Evolutionary conservation across 2,113 vertebrate genomes (phyloP).

Genomic region (Scatophagus argus): DNA sequence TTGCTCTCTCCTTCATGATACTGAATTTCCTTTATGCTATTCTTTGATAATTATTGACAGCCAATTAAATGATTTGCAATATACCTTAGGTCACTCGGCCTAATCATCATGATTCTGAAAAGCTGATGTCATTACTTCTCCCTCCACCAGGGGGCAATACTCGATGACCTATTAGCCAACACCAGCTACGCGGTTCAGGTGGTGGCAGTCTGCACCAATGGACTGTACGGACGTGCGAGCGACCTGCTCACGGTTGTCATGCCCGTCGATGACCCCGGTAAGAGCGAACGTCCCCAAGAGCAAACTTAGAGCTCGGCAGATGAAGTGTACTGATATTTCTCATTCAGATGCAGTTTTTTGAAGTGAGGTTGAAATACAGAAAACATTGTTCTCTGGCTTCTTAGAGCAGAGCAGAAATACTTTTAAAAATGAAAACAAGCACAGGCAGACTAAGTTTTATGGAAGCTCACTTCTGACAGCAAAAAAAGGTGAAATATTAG

Average conservation of each 20-base stretch:
- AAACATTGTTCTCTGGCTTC: not conserved
- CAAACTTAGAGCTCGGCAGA: slow-evolving; percentile 5
- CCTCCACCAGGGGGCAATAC: slow-evolving; percentile 92
- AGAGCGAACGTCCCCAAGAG: slow-evolving; percentile 74
- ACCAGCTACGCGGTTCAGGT: slow-evolving; percentile 94
- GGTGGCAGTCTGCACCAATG: slow-evolving; percentile 93
- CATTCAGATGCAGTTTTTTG: not conserved
- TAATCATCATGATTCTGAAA: not conserved
- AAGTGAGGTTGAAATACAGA: not conserved
- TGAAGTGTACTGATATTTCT: not conserved
- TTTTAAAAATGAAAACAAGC: not conserved
- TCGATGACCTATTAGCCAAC: slow-evolving; percentile 91
- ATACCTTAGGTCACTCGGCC: no score
- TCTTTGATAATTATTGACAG: not conserved
- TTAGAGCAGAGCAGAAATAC: not conserved
- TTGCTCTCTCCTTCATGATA: no score
- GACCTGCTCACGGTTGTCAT: slow-evolving; percentile 89
- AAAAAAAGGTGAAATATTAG: not conserved
- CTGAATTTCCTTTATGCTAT: no score
- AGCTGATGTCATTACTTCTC: not conserved
- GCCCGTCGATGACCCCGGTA: slow-evolving; percentile 91
- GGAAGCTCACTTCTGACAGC: not conserved
- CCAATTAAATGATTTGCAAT: not conserved
- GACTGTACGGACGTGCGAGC: slow-evolving; percentile 91
- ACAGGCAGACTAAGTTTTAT: not conserved